Evolutionary conservation across 2,797 vertebrate species (phyloP).

Genomic region (Tiaroga cobitis): DNA sequence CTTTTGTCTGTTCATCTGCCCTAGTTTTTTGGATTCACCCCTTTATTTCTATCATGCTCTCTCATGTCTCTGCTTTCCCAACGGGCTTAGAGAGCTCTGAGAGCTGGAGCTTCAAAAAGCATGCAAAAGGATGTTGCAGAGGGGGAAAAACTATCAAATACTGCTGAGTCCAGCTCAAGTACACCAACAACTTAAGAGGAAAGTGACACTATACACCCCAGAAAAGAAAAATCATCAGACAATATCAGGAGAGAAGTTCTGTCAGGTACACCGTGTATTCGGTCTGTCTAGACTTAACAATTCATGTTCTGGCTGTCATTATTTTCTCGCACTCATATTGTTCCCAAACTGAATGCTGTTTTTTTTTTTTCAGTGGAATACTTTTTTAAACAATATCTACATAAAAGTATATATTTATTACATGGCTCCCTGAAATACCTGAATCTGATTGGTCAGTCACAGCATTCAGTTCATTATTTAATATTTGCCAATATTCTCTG

Average conservation of each 20-base stretch:
- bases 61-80: conserved; percentile 29
- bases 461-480: neutral
- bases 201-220: neutral
- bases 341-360: neutral
- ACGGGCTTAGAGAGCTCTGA: neutral
- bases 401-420: neutral
- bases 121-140: neutral
- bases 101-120: conserved; percentile 25
- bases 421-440: neutral
- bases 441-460: neutral
- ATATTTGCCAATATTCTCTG: too few species aligned
- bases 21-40: conserved; percentile 39
- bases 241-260: neutral
- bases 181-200: conserved; percentile 7
- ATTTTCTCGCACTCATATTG: neutral
- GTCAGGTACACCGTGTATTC: neutral
- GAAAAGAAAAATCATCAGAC: neutral
- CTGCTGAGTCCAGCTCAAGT: conserved; percentile 28
- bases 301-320: neutral
- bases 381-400: neutral
- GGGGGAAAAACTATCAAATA: neutral
- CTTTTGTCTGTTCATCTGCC: conserved; percentile 36
- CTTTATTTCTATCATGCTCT: conserved; percentile 41
- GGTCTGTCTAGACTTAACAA: neutral
- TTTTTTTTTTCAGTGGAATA: neutral